These are phyloP conservation scores for Hipposideros larvatus DNA, from an alignment of 2,797 vertebrate genomes.

Conservation along the genomic window DNA sequence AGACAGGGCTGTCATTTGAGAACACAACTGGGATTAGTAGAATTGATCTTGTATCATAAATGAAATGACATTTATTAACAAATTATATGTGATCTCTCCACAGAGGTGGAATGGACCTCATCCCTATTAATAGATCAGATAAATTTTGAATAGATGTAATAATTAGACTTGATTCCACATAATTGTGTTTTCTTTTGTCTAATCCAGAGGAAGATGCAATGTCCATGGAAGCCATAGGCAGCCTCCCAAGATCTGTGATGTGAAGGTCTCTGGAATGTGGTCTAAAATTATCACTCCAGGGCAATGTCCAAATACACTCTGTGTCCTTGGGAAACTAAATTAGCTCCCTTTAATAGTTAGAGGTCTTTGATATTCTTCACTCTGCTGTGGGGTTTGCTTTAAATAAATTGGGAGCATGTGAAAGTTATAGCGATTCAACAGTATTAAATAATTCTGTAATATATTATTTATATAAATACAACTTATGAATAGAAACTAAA, in stretches of 20 bases:
- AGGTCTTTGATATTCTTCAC: not conserved
- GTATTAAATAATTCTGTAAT: not conserved
- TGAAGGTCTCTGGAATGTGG: not conserved
- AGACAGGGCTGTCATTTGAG: not conserved
- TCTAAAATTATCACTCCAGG: not conserved
- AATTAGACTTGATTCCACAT: not conserved
- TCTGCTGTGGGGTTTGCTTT: not conserved
- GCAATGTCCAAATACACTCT: not conserved
- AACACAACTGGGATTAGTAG: not conserved
- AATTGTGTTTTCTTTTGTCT: not conserved
- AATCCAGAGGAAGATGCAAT: not conserved
- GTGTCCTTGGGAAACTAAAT: not conserved
- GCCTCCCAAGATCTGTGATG: too few species aligned
- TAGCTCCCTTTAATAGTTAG: not conserved
- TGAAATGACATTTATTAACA: constrained; percentile 7
- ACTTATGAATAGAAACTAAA: not conserved
- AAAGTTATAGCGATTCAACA: not conserved
- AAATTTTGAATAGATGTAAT: not conserved
- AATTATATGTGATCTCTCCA: not conserved
- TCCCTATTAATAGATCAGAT: not conserved
- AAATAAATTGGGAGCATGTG: not conserved
- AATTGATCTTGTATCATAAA: not conserved
- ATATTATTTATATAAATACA: not conserved
- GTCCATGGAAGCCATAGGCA: not conserved
- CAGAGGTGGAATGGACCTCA: not conserved